Base-by-base conservation (phyloP, 2,888 invertebrate genomes). In the Steinernema carpocapsae region DNA sequence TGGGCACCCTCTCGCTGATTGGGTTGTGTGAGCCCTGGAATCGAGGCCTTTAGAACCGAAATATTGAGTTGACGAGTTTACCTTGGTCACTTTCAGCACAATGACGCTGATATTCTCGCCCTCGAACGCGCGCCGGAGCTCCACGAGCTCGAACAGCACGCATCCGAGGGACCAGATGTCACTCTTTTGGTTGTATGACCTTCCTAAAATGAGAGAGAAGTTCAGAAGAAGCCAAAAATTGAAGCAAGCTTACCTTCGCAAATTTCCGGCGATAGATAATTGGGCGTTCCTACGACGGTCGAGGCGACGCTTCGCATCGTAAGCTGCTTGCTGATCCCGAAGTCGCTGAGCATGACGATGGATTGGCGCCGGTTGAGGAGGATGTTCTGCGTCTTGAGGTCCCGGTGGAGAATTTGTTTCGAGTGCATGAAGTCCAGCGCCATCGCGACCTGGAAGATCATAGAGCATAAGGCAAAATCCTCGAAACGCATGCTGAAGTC, bases 111-210 rank as follows among this genome's bases (percentile, higher is more conserved):
- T 29, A 37, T 64, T 64, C 19, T 64, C 64, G 64, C 64, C 64
- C n/a, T 64, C 64, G 32, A 64, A 64, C 14, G 64, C 64, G 17
- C 92, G 90, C 86, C 91, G 91, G 85, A 92, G 90, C n/a, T 92
- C 92, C 81, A 92, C 91, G 89, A 93, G 90, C 88, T 94, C 93
- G 85, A 93, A 94, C 6, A 94, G 88, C 76, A 94, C 91, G 87
- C 94, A 93, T 0, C 94, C 94, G 72, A 94, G 90, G 14, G 94
- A 92, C 94, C 94, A 94, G 76, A 94, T 91, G 85, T 94, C 94
- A 83, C 92, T 92, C 89, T 93, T 93, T 59, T 91, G 91, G 87
- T 93, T 92, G 81, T 90, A 89, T 85, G 77, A 76, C 0, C 82
- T 76, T 26, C 83, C 82, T 83, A 48, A 26, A 77, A 46, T n/a